A percentile compares a stretch with the other conserved stretches of the same genome.
Conservation (phyloP, 2,797 vertebrate species). For the Trematomus bernacchii region DNA sequence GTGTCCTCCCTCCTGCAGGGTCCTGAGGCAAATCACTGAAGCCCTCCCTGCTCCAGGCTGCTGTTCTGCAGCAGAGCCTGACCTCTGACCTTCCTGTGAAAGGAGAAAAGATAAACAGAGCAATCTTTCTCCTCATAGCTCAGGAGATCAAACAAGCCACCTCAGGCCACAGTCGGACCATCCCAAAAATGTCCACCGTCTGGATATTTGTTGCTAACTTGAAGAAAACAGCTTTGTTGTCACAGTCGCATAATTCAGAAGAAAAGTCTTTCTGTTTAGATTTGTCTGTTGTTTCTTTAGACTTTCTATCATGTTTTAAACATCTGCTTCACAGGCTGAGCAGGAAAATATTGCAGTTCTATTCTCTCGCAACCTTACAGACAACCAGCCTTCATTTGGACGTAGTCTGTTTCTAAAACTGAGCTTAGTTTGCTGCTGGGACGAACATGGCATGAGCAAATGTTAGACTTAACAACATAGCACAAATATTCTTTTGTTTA, state of each 20-base stretch:
- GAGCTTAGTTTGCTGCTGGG: constrained; percentile 21
- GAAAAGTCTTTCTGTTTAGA: too few relatives aligned
- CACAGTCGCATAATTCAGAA: not conserved
- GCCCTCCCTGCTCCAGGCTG: constrained; percentile 14
- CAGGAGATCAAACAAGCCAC: constrained; percentile 45
- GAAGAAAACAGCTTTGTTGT: constrained; percentile 10
- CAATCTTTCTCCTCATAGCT: constrained; percentile 12
- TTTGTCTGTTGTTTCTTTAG: not conserved
- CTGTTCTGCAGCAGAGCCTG: constrained; percentile 36
- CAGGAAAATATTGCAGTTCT: not conserved
- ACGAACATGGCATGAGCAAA: not conserved
- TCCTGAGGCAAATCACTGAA: constrained; percentile 22
- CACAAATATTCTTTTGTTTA: too few relatives aligned
- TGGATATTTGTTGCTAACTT: constrained; percentile 19
- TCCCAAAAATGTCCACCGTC: constrained; percentile 15
- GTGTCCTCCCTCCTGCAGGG: constrained; percentile 8
- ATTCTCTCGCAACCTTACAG: not conserved
- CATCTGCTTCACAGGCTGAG: not conserved
- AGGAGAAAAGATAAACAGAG: constrained; percentile 4
- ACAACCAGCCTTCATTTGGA: constrained; percentile 12
- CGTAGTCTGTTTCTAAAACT: constrained; percentile 2
- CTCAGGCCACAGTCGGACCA: constrained; percentile 37
- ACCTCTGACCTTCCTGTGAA: constrained; percentile 47
- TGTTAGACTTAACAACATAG: too few relatives aligned
- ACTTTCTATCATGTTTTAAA: constrained; percentile 4